A percentile compares a stretch with the other conserved stretches of the same genome.
Evolutionary conservation across 2,888 invertebrate species (phyloP).

Genomic region (Diaperis boleti): DNA sequence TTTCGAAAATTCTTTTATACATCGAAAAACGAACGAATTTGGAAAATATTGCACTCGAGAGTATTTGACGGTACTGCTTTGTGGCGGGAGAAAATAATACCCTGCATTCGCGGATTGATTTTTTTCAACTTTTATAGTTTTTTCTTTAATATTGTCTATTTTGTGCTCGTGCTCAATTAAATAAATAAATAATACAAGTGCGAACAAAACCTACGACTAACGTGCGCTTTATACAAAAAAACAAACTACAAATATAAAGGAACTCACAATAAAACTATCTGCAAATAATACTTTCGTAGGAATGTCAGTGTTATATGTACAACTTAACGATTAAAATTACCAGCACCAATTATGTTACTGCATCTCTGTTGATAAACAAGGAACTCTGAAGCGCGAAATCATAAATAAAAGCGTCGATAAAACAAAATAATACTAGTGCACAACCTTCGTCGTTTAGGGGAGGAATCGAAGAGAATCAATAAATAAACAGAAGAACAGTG

Average conservation of each 20-base stretch:
- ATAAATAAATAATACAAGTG: slow-evolving; percentile 36
- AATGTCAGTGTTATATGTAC: slow-evolving; percentile 65
- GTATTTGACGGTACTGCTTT: slow-evolving; percentile 39
- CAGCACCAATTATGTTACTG: slow-evolving; percentile 61
- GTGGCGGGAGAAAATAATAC: slow-evolving; percentile 48
- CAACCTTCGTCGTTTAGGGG: slow-evolving; percentile 36
- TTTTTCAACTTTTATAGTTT: slow-evolving; percentile 18
- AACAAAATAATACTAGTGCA: slow-evolving; percentile 49
- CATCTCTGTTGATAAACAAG: slow-evolving; percentile 45
- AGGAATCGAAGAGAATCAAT: slow-evolving; percentile 35
- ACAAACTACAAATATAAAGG: slow-evolving; percentile 44
- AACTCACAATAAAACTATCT: slow-evolving; percentile 47
- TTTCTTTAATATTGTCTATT: slow-evolving; percentile 50
- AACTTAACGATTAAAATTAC: slow-evolving; percentile 61
- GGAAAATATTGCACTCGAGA: slow-evolving; percentile 44
- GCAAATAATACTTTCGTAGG: slow-evolving; percentile 66
- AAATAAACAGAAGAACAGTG: slow-evolving; percentile 58
- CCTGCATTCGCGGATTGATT: slow-evolving; percentile 51
- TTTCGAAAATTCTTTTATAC: slow-evolving; percentile 51
- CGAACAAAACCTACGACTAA: slow-evolving; percentile 25
- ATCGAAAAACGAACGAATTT: slow-evolving; percentile 41
- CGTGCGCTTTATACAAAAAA: slow-evolving; percentile 32
- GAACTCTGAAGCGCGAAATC: slow-evolving; percentile 50
- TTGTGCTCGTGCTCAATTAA: slow-evolving; percentile 50
- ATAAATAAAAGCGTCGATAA: slow-evolving; percentile 48